Conservation (phyloP, 1,140 invertebrate species). For the Drosophila truncata region DNA sequence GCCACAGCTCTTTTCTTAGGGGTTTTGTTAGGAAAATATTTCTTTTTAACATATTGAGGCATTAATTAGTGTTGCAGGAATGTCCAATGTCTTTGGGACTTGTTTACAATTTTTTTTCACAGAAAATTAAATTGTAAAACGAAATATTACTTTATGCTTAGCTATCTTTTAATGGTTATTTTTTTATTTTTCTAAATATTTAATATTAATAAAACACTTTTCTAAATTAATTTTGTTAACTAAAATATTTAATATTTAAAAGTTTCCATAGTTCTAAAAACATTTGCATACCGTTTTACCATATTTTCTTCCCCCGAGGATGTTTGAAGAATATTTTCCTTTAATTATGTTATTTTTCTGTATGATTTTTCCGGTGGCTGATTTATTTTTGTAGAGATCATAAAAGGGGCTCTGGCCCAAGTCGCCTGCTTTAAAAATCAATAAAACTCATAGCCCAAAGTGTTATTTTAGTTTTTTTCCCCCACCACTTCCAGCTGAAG, state of each 20-base stretch:
- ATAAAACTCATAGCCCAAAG: constrained; percentile 60
- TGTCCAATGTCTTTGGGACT: too few relatives aligned
- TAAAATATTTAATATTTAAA: not conserved
- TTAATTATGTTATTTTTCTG: constrained; percentile 9
- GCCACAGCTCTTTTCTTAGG: not conserved
- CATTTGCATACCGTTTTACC: not conserved
- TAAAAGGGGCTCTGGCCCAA: constrained; percentile 39
- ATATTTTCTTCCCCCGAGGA: not conserved
- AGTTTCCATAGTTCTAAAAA: not conserved
- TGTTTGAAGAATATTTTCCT: not conserved
- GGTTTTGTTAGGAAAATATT: not conserved
- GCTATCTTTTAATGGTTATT: not conserved
- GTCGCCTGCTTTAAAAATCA: constrained; percentile 60
- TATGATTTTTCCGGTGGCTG: constrained; percentile 36
- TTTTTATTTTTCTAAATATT: too few relatives aligned
- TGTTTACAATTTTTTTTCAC: not conserved
- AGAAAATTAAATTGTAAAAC: not conserved
- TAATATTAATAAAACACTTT: too few relatives aligned
- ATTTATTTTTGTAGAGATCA: constrained; percentile 55
- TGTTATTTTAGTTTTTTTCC: constrained; percentile 70
- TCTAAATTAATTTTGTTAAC: too few relatives aligned
- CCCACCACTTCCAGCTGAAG: constrained; percentile 11
- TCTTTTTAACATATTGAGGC: not conserved
- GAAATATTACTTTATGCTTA: too few relatives aligned
- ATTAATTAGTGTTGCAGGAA: not conserved